phyloP scores from a whole-genome alignment of 1,140 invertebrate species.

The Lasioglossum albipes region DNA sequence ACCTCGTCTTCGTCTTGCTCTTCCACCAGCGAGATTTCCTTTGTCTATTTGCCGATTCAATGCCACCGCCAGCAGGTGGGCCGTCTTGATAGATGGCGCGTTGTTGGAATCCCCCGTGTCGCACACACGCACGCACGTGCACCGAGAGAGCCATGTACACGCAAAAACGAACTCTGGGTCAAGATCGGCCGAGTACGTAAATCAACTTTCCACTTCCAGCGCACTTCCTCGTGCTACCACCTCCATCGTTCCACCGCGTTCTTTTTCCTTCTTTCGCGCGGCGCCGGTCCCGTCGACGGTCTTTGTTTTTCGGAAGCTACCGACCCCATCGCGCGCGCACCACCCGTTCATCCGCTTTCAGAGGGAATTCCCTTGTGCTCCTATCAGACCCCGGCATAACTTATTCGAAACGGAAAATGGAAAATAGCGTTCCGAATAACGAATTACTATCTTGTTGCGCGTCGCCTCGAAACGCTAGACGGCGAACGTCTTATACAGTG shows the following conservation, averaged over 20 bases:
- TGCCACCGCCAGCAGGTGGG: slow-evolving; percentile 58
- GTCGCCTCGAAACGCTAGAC: background rate
- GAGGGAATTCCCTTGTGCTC: background rate
- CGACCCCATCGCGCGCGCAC: background rate
- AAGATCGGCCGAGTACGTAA: slow-evolving; percentile 67
- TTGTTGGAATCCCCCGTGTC: slow-evolving; percentile 42
- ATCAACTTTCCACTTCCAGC: slow-evolving; percentile 57
- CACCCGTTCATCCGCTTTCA: background rate
- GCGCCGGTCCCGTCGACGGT: background rate
- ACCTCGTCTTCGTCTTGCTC: too few relatives aligned
- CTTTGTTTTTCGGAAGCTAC: slow-evolving; percentile 26
- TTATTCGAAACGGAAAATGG: background rate
- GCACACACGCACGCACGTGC: background rate
- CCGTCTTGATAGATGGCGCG: slow-evolving; percentile 58
- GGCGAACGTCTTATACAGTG: too few relatives aligned
- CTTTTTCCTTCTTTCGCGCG: background rate
- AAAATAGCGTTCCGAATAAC: background rate
- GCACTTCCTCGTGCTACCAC: slow-evolving; percentile 37
- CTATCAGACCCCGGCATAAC: background rate
- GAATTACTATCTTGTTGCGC: background rate
- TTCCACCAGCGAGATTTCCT: slow-evolving; percentile 31
- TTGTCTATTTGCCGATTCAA: slow-evolving; percentile 59
- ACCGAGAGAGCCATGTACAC: slow-evolving; percentile 10
- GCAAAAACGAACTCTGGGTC: slow-evolving; percentile 58
- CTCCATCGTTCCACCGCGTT: background rate